These are phyloP conservation scores for Cataglyphis albicans DNA, from an alignment of 2,888 invertebrate species.

Conservation along the genomic window DNA sequence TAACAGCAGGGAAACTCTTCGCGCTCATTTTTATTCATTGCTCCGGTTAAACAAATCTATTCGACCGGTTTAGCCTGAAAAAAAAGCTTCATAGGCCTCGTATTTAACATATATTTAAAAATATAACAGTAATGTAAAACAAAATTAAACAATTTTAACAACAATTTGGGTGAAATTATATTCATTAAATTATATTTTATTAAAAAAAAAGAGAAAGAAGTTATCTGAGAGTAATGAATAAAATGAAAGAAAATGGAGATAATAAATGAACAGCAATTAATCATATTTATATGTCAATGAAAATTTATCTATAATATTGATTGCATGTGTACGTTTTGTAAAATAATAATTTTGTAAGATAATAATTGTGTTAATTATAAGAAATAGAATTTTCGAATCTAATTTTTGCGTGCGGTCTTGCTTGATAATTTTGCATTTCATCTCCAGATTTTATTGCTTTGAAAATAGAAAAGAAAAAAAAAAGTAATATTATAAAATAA, in stretches of 20 bases:
- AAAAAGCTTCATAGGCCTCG: background rate
- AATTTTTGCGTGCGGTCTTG: background rate
- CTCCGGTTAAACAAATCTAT: background rate
- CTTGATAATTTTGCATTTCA: background rate
- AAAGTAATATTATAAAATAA: background rate
- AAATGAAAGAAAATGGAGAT: background rate
- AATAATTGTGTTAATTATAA: constrained; percentile 1
- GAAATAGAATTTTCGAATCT: background rate
- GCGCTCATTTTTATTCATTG: background rate
- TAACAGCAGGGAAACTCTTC: background rate
- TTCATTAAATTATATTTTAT: background rate
- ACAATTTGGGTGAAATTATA: background rate
- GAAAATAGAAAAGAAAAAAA: background rate
- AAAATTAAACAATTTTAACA: background rate
- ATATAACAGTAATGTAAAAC: background rate
- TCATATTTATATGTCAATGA: background rate
- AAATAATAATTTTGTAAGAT: background rate
- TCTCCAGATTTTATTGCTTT: background rate
- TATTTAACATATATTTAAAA: background rate
- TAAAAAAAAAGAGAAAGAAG: background rate
- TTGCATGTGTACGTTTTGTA: background rate
- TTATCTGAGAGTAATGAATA: background rate
- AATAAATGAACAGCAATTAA: background rate
- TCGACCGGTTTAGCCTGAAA: background rate
- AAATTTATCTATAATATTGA: background rate